A percentile compares a stretch with the other conserved stretches of the same genome.
These are phyloP conservation scores for Perdita meconis DNA, from an alignment of 2,888 invertebrate genomes.

Conservation along the genomic window DNA sequence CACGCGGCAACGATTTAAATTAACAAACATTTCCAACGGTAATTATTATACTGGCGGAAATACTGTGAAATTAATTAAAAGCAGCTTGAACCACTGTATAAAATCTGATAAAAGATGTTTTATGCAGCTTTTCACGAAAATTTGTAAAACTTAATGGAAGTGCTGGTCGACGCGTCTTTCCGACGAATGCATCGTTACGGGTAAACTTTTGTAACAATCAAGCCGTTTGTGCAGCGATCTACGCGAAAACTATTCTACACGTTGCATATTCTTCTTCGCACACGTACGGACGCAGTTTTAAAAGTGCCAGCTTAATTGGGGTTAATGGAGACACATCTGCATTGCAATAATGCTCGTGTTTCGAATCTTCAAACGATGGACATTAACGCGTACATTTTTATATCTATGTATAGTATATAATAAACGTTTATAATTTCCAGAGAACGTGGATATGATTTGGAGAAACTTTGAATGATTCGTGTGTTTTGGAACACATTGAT, in stretches of 20 bases:
- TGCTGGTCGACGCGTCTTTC: conserved; percentile 31
- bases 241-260: conserved; percentile 52
- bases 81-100: no score
- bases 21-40: no score
- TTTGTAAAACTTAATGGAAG: neutral
- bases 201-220: conserved; percentile 73
- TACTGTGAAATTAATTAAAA: no score
- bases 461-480: neutral
- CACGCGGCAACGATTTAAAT: no score
- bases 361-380: neutral
- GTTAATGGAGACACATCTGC: conserved; percentile 56
- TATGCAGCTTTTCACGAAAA: no score
- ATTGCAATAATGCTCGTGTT: conserved; percentile 20
- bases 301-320: conserved; percentile 55
- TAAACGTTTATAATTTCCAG: neutral
- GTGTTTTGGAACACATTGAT: neutral
- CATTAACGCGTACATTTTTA: neutral
- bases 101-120: no score
- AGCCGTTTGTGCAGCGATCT: conserved; percentile 64
- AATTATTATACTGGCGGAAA: no score
- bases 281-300: conserved; percentile 45
- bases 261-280: conserved; percentile 14
- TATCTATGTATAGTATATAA: neutral
- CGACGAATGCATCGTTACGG: conserved; percentile 46
- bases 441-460: neutral